A percentile compares a stretch with the other conserved stretches of the same genome.
Evolutionary conservation across 1,140 invertebrate species (phyloP).

Genomic region (Bombus waltoni): DNA sequence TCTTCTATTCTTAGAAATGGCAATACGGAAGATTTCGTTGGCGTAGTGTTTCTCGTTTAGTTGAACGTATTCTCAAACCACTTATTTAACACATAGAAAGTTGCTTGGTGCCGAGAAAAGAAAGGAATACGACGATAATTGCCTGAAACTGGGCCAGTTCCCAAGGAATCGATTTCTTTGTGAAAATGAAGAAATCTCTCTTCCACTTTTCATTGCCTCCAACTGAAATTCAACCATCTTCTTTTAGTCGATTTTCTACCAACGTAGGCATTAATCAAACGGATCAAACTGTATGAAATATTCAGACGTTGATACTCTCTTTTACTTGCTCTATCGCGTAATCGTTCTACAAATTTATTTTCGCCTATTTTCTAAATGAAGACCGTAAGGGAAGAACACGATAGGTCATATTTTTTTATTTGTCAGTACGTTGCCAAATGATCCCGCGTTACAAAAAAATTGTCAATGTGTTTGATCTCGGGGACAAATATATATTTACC

Average conservation of each 20-base stretch:
- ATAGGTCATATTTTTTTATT: no score
- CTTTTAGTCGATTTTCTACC: background rate
- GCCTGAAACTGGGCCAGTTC: slow-evolving; percentile 40
- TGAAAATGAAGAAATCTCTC: background rate
- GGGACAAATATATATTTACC: no score
- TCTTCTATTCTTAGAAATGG: slow-evolving; percentile 30
- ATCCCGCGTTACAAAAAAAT: no score
- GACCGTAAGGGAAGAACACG: no score
- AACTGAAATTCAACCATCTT: background rate
- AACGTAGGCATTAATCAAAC: no score
- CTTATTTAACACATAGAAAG: slow-evolving; percentile 35
- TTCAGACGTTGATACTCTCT: background rate
- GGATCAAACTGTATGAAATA: background rate
- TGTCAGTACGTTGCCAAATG: no score
- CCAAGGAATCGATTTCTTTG: slow-evolving; percentile 14
- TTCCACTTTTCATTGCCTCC: background rate
- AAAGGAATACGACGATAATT: slow-evolving; percentile 40
- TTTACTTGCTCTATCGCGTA: background rate
- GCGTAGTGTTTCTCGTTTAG: background rate
- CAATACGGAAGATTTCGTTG: background rate
- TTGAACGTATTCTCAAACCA: background rate
- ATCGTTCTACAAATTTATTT: background rate
- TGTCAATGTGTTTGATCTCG: no score
- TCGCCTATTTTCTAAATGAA: background rate
- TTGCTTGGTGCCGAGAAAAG: background rate